Base-by-base conservation (phyloP, 1,140 invertebrate species). In the Caenorhabditis tropicalis region DNA sequence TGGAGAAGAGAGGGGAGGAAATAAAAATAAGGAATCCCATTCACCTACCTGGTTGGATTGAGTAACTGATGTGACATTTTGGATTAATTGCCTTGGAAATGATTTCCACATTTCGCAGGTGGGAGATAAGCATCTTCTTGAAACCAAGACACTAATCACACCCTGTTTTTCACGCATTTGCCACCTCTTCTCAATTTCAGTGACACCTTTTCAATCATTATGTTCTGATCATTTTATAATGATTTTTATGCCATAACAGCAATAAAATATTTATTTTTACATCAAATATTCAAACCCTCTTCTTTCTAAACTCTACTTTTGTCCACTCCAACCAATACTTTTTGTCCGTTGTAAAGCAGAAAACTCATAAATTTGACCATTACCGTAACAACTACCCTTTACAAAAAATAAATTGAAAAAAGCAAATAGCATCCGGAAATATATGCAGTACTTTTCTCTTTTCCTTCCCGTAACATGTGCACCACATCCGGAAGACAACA, bases 381-480 rank as follows among this genome's bases (percentile, higher is more conserved):
- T 51, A 51, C 49, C 49, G 49, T 51, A 51, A 29, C n/a, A 58
- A n/a, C 7, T 4, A 27, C n/a, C 6, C n/a, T n/a, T 46, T 16
- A 46, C 43, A 46, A 46, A 46, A n/a, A n/a, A 46, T 46, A 46
- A n/a, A n/a, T n/a, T n/a, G n/a, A n/a, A n/a, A n/a, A n/a, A n/a
- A n/a, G n/a, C n/a, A 16, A 46, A 46, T 46, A 46, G 43, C 43
- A 0, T 46, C 65, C 65, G 65, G 65, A 74, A 74, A 43, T 21
- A n/a, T n/a, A n/a, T n/a, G n/a, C n/a, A n/a, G n/a, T n/a, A n/a
- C n/a, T n/a, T n/a, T n/a, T n/a, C n/a, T n/a, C n/a, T n/a, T n/a
- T n/a, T n/a, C n/a, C n/a, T n/a, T n/a, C n/a, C n/a, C 36, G 36
- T 43, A 74, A 74, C 65, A 74, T 74, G 36, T 74, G 65, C 65